Percentiles rank a stretch among this genome's conserved stretches.
Evolutionary conservation across 2,888 invertebrate species (phyloP).

Genomic region (Neuroscelio doddi): DNA sequence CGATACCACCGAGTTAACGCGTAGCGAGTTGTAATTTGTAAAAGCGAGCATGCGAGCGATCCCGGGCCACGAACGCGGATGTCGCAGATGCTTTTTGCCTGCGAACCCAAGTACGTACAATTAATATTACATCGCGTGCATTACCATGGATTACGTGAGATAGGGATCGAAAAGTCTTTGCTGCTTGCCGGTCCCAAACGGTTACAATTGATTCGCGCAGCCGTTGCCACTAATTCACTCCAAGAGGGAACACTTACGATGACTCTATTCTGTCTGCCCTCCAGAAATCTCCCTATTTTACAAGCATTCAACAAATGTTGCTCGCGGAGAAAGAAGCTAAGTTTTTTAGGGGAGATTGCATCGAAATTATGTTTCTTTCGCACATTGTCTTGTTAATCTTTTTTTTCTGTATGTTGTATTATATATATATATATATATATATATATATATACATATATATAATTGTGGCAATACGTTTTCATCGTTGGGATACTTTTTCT

Average conservation of each 20-base stretch:
- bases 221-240: slow-evolving; percentile 14
- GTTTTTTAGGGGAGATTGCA: background rate
- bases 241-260: slow-evolving; percentile 4
- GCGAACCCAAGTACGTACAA: slow-evolving; percentile 26
- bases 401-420: too few relatives aligned
- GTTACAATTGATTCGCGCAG: slow-evolving; percentile 37
- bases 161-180: slow-evolving; percentile 30
- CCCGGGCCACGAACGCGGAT: slow-evolving; percentile 19
- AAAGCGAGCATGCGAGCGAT: slow-evolving; percentile 27
- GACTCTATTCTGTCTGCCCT: background rate
- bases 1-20: slow-evolving; percentile 49
- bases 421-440: too few relatives aligned
- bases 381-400: too few relatives aligned
- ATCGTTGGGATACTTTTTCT: too few relatives aligned
- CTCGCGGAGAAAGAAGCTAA: background rate
- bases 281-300: background rate
- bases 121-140: slow-evolving; percentile 43
- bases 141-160: slow-evolving; percentile 39
- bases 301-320: background rate
- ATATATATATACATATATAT: too few relatives aligned
- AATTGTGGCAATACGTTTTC: too few relatives aligned
- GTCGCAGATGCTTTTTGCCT: slow-evolving; percentile 26
- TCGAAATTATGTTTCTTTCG: slow-evolving; percentile 5
- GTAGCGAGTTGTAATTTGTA: slow-evolving; percentile 45
- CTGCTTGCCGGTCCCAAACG: slow-evolving; percentile 24